Evolutionary conservation across 2,888 invertebrate genomes (phyloP).

Genomic region (Pollenia amentaria): DNA sequence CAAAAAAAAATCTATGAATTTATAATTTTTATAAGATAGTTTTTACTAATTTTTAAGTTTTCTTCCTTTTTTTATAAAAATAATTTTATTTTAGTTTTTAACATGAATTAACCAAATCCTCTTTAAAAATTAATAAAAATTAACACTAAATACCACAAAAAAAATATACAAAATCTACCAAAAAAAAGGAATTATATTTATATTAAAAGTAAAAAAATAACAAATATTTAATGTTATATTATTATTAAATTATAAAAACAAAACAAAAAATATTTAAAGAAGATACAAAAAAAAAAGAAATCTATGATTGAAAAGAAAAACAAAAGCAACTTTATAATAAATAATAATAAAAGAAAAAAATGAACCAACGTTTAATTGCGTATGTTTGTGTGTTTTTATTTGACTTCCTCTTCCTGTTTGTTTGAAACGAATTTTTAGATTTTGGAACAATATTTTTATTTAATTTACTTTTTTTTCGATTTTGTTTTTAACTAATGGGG

Average conservation of each 20-base stretch:
- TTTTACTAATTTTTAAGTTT: conserved; percentile 10
- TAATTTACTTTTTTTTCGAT: not conserved
- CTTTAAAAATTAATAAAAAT: conserved; percentile 57
- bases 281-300: conserved; percentile 67
- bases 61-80: conserved; percentile 1
- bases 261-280: conserved; percentile 70
- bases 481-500: conserved; percentile 14
- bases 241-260: conserved; percentile 69
- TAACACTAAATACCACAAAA: conserved; percentile 58
- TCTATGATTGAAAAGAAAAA: conserved; percentile 68
- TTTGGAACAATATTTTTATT: not conserved
- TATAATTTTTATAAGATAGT: conserved; percentile 27
- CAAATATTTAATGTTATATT: conserved; percentile 71
- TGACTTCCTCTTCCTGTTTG: conserved; percentile 68
- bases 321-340: conserved; percentile 62
- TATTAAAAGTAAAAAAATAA: conserved; percentile 52
- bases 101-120: conserved; percentile 65
- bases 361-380: conserved; percentile 77
- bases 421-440: conserved; percentile 54
- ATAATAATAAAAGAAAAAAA: conserved; percentile 61
- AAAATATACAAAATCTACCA: conserved; percentile 37
- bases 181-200: conserved; percentile 66
- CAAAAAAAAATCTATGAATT: conserved; percentile 39
- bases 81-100: conserved; percentile 4
- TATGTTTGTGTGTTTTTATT: conserved; percentile 77